Evolutionary conservation across 2,888 invertebrate genomes (phyloP).

Genomic region (Unio delphinus): DNA sequence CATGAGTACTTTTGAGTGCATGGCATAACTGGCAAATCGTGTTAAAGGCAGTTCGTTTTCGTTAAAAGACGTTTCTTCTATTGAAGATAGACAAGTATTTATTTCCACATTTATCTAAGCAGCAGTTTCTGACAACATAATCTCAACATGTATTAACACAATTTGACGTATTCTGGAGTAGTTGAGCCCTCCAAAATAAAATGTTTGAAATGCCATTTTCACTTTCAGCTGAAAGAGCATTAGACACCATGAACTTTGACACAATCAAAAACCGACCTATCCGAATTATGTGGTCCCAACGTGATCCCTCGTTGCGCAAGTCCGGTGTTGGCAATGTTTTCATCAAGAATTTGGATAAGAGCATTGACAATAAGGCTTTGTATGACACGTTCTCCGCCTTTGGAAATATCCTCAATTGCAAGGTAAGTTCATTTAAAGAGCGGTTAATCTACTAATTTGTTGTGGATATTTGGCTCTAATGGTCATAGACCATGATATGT

Average conservation of each 20-base stretch:
- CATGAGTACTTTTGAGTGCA: no score
- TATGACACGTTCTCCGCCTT: slow-evolving; percentile 99
- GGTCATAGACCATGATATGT: no score
- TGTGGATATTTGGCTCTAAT: no score
- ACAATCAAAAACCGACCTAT: slow-evolving; percentile 96
- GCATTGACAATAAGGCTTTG: slow-evolving; percentile 99
- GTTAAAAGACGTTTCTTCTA: no score
- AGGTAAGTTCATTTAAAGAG: slow-evolving; percentile 75
- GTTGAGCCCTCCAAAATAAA: background rate
- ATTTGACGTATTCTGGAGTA: no score
- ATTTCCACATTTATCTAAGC: no score
- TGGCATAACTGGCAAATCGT: no score
- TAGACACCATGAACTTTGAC: slow-evolving; percentile 99
- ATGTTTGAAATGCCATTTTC: slow-evolving; percentile 14
- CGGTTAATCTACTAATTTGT: background rate
- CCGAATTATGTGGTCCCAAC: slow-evolving; percentile 99
- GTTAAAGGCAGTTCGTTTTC: no score
- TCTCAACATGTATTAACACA: no score
- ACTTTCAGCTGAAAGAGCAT: slow-evolving; percentile 91
- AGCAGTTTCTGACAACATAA: no score
- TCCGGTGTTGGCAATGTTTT: slow-evolving; percentile 99
- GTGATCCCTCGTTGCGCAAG: slow-evolving; percentile 97
- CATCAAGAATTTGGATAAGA: slow-evolving; percentile 97
- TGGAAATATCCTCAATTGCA: slow-evolving; percentile 98
- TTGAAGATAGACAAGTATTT: no score